Percentiles rank a stretch among this genome's conserved stretches.
phyloP scores from a whole-genome alignment of 2,888 invertebrate species.

The Tinea trinotella region DNA sequence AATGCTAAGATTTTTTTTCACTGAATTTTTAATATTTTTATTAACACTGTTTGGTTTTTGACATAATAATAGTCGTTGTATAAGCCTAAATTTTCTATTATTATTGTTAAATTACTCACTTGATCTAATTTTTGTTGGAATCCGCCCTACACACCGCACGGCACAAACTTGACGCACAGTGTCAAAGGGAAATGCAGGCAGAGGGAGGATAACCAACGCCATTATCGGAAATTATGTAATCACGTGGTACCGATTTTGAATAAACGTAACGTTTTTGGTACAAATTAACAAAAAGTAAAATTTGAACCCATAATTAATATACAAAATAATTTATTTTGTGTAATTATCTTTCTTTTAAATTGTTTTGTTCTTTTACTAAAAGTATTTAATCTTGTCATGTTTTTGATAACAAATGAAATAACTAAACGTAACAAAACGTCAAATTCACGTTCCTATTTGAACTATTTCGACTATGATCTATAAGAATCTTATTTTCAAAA shows the following conservation, averaged over 20 bases:
- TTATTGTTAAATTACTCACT: slow-evolving; percentile 8
- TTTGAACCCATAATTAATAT: too few relatives aligned
- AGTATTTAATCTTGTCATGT: neutral
- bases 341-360: too few relatives aligned
- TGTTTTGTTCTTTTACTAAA: too few relatives aligned
- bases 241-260: slow-evolving; percentile 2
- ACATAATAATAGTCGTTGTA: too few relatives aligned
- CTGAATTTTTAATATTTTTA: too few relatives aligned
- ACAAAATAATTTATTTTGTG: too few relatives aligned
- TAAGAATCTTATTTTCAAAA: too few relatives aligned
- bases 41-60: too few relatives aligned
- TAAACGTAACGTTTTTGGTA: neutral
- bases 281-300: neutral
- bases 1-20: too few relatives aligned
- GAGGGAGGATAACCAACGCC: slow-evolving; percentile 46
- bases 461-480: too few relatives aligned
- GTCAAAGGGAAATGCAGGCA: slow-evolving; percentile 57
- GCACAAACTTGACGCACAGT: slow-evolving; percentile 56
- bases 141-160: slow-evolving; percentile 55
- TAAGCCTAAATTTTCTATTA: too few relatives aligned
- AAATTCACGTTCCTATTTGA: neutral
- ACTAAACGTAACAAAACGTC: neutral
- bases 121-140: slow-evolving; percentile 42
- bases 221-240: slow-evolving; percentile 52
- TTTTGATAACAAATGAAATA: neutral